A percentile compares a stretch with the other conserved stretches of the same genome.
Conservation (phyloP, 2,113 vertebrate species). For the Garra rufa region DNA sequence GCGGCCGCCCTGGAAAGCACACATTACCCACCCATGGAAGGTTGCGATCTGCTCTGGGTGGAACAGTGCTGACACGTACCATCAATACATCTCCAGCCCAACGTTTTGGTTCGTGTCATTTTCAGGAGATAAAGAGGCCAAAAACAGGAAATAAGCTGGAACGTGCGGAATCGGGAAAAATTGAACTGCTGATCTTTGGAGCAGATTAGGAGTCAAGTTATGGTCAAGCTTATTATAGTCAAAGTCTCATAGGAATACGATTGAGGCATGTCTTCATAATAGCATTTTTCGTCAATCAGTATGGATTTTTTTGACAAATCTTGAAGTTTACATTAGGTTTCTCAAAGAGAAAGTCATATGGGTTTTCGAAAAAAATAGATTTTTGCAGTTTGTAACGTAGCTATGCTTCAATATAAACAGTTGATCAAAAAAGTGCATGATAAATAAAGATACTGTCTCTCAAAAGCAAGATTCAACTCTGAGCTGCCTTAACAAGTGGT, state of each 20-base stretch:
- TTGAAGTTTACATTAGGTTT: no score
- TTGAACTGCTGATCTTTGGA: conserved; percentile 32
- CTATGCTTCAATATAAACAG: no score
- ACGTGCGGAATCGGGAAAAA: conserved; percentile 21
- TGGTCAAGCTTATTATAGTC: conserved; percentile 27
- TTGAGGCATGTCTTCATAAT: conserved; percentile 8
- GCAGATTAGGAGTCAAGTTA: conserved; percentile 35
- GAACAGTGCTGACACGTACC: conserved; percentile 41
- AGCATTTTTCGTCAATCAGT: neutral
- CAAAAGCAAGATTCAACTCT: no score
- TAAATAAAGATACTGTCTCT: no score
- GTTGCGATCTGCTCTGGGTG: conserved; percentile 15
- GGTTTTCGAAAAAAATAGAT: no score
- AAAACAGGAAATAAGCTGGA: conserved; percentile 47
- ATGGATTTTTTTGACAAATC: neutral
- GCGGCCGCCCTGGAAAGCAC: conserved; percentile 51
- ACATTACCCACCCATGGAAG: conserved; percentile 42
- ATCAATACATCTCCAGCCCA: conserved; percentile 51
- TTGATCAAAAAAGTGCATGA: no score
- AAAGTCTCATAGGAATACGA: neutral
- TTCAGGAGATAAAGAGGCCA: conserved; percentile 42
- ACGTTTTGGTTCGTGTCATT: conserved; percentile 39
- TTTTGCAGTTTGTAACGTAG: no score
- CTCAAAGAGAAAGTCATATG: no score
- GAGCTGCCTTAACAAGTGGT: no score